These are phyloP conservation scores for Conomelus anceps DNA, from an alignment of 2,888 invertebrate species.

Conservation along the genomic window DNA sequence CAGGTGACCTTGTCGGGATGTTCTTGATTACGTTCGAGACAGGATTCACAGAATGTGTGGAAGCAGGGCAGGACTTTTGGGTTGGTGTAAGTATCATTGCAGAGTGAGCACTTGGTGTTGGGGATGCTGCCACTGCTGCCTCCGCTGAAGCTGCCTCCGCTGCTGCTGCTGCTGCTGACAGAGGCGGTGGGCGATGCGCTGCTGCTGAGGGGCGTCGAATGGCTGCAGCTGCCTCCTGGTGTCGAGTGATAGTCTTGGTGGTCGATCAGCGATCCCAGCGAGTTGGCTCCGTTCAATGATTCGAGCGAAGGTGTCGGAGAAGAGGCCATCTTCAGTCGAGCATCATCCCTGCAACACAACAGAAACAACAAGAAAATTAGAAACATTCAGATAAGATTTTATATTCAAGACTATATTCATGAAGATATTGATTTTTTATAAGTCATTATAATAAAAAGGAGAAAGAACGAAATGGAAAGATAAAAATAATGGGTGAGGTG, in stretches of 20 bases:
- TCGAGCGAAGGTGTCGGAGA: slow-evolving; percentile 79
- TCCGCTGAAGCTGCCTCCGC: slow-evolving; percentile 37
- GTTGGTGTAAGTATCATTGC: slow-evolving; percentile 67
- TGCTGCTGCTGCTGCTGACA: slow-evolving; percentile 35
- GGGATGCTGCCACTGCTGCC: slow-evolving; percentile 40
- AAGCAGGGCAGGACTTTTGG: slow-evolving; percentile 73
- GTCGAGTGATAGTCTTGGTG: slow-evolving; percentile 69
- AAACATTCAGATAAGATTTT: too few relatives aligned
- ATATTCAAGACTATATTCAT: too few relatives aligned
- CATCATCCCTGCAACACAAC: slow-evolving; percentile 68
- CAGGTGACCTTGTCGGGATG: slow-evolving; percentile 67
- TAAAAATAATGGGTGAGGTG: too few relatives aligned
- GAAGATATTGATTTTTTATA: too few relatives aligned
- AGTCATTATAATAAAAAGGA: too few relatives aligned
- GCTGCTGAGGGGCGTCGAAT: slow-evolving; percentile 56
- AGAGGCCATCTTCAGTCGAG: slow-evolving; percentile 90
- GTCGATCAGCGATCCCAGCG: slow-evolving; percentile 79
- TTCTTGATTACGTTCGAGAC: slow-evolving; percentile 66
- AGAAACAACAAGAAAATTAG: slow-evolving; percentile 28
- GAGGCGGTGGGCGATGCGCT: slow-evolving; percentile 74
- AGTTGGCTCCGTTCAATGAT: slow-evolving; percentile 85
- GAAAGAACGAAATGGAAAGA: too few relatives aligned
- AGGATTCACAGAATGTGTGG: slow-evolving; percentile 77
- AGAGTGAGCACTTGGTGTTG: slow-evolving; percentile 44
- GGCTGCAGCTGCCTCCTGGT: slow-evolving; percentile 50